Percentiles rank a stretch among this genome's conserved stretches.
phyloP scores from a whole-genome alignment of 2,113 vertebrate genomes.

The Aldabrachelys gigantea region DNA sequence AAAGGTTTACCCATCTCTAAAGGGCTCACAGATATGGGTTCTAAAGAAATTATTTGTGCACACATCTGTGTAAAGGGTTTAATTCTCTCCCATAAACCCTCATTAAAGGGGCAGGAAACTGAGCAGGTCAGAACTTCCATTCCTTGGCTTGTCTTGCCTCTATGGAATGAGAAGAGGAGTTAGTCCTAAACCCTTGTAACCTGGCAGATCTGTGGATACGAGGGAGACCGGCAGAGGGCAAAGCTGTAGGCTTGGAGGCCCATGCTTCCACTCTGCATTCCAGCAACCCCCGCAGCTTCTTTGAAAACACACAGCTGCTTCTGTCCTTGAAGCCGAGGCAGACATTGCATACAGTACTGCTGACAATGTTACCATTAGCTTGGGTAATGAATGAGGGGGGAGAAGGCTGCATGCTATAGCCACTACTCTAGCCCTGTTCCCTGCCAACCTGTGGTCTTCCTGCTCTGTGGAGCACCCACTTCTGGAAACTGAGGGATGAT shows the following conservation, averaged over 20 bases:
- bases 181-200: not conserved
- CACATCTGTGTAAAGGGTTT: not conserved
- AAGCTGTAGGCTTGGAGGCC: not conserved
- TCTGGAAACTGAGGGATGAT: not conserved
- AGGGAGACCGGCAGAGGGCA: not conserved
- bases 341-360: not conserved
- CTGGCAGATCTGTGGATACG: not conserved
- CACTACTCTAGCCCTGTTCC: not conserved
- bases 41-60: not conserved
- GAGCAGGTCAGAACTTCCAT: fast-evolving
- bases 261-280: not conserved
- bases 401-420: not conserved
- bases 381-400: not conserved
- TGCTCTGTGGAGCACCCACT: not conserved
- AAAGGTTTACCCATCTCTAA: not conserved
- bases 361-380: not conserved
- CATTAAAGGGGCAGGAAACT: not conserved
- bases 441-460: not conserved
- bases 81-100: not conserved
- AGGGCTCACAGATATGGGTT: not conserved
- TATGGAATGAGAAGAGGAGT: not conserved
- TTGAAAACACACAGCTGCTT: not conserved
- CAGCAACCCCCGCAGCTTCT: not conserved
- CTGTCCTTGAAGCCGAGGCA: not conserved
- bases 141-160: not conserved